A percentile compares a stretch with the other conserved stretches of the same genome.
These are phyloP conservation scores for Maniola jurtina DNA, from an alignment of 1,140 invertebrate species.

Conservation along the genomic window DNA sequence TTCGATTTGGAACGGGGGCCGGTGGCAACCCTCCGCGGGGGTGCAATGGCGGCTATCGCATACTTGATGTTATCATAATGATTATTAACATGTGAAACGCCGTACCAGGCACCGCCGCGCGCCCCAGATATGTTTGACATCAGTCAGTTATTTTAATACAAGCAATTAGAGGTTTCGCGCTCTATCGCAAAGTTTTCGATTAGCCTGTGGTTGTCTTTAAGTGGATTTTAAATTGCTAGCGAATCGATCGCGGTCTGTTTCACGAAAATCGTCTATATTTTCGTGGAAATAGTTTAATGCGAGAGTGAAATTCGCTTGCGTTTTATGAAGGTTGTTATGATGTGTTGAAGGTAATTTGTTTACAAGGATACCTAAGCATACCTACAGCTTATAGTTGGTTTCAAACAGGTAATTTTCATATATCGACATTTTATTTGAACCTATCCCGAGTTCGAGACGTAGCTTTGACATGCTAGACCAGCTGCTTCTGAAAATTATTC, in stretches of 20 bases:
- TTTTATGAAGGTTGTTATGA: constrained; percentile 10
- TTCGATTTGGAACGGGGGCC: neutral
- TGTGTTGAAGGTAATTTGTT: constrained; percentile 6
- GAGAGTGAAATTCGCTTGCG: constrained; percentile 18
- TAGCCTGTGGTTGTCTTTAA: constrained; percentile 72
- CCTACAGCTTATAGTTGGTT: too few species aligned
- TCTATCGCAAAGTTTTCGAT: constrained; percentile 69
- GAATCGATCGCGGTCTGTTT: constrained; percentile 51
- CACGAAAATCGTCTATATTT: constrained; percentile 42
- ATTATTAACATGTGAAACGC: constrained; percentile 75
- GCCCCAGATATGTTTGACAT: constrained; percentile 76
- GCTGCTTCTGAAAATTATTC: too few species aligned
- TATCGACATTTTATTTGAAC: too few species aligned
- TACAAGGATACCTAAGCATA: neutral
- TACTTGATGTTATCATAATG: constrained; percentile 76
- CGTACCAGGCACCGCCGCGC: constrained; percentile 59
- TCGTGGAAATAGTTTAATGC: constrained; percentile 3
- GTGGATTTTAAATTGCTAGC: constrained; percentile 71
- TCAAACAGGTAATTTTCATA: too few species aligned
- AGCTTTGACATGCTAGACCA: too few species aligned
- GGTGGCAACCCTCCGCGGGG: constrained; percentile 42
- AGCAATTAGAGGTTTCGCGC: constrained; percentile 69
- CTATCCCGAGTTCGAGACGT: too few species aligned
- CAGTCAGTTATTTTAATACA: constrained; percentile 76
- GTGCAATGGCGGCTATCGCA: constrained; percentile 63